Base-by-base conservation (phyloP, 2,888 invertebrate species). In the Clivina fossor region DNA sequence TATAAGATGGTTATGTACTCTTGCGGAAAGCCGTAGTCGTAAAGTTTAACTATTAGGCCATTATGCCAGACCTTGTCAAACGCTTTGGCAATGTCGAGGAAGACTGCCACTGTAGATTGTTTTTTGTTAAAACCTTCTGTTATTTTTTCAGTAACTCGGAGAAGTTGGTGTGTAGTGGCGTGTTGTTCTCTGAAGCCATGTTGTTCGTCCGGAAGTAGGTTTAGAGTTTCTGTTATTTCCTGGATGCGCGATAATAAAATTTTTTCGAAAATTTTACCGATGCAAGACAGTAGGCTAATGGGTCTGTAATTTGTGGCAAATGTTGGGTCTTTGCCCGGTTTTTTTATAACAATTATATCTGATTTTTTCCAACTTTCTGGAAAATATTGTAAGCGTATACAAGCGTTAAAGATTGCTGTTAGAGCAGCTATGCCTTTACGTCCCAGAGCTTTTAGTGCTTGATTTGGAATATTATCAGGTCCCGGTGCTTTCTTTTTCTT, bases 111-210 rank as follows among this genome's bases (percentile, higher is more conserved):
- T n/a, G n/a, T n/a, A n/a, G n/a, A n/a, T n/a, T n/a, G n/a, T n/a
- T n/a, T n/a, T n/a, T n/a, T n/a, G n/a, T n/a, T n/a, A n/a, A n/a
- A n/a, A n/a, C n/a, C n/a, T n/a, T n/a, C n/a, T n/a, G n/a, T n/a
- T n/a, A n/a, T n/a, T n/a, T n/a, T n/a, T n/a, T n/a, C n/a, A n/a
- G n/a, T n/a, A n/a, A 68, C 60, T 48, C 63, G 38, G 1, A 56
- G 50, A 3, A 66, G 58, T 37, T 65, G 66, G 32, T 64, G 61
- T 2, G 50, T 57, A 1, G 66, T 66, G 2, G 61, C 62, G 48
- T 65, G 65, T 8, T 56, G 47, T 24, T 37, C 46, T 18, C 65
- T 30, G 57, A 68, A 68, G 4, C 66, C 65, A 48, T 64, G 64
- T 57, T 67, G 67, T 11, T 64, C 51, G 1, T 46, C 16, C 15